A percentile compares a stretch with the other conserved stretches of the same genome.
phyloP scores from a whole-genome alignment of 2,888 invertebrate genomes.

The Rhogogaster chlorosoma region DNA sequence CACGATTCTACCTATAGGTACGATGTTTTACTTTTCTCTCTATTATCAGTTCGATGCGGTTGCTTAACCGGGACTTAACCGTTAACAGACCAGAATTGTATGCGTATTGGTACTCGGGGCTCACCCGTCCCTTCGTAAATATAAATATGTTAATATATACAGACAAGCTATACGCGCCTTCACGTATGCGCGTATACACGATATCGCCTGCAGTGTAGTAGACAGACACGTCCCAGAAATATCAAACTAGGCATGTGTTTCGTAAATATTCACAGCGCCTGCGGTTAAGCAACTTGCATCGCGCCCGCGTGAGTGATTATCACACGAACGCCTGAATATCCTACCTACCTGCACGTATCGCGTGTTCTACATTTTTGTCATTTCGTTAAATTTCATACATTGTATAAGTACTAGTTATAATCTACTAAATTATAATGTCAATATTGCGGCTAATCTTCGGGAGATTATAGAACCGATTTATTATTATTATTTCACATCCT shows the following conservation, averaged over 20 bases:
- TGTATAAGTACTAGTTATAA: too few species aligned
- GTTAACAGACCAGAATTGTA: constrained; percentile 15
- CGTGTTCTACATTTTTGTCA: background rate
- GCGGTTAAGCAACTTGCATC: background rate
- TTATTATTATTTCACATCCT: background rate
- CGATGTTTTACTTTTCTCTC: background rate
- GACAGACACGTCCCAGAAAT: background rate
- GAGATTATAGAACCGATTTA: background rate
- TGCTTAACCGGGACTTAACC: constrained; percentile 44
- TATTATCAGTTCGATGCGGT: constrained; percentile 24
- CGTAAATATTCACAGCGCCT: background rate
- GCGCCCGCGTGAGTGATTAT: background rate
- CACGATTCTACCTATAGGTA: background rate
- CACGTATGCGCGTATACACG: background rate
- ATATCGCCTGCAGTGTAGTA: background rate
- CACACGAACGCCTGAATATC: background rate
- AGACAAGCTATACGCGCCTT: background rate
- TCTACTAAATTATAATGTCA: background rate
- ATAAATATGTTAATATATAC: constrained; percentile 1
- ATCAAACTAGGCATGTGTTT: background rate
- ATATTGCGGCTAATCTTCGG: background rate
- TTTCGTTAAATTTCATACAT: background rate
- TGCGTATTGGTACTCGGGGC: background rate
- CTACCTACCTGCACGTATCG: background rate
- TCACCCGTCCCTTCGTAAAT: constrained; percentile 4